phyloP scores from a whole-genome alignment of 2,113 vertebrate species.

The Osmerus mordax region DNA sequence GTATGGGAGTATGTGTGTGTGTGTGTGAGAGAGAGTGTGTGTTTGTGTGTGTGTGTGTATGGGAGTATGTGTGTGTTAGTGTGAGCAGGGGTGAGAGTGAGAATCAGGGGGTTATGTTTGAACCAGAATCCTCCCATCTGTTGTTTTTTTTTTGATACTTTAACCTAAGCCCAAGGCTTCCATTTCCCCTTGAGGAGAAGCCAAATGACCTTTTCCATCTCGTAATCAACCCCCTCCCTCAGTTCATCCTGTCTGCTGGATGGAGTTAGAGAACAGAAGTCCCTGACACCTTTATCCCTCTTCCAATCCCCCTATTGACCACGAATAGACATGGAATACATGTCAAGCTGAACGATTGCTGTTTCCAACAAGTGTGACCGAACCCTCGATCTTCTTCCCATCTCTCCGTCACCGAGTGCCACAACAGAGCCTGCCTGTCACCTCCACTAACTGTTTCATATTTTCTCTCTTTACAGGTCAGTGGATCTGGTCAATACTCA shows the following conservation, averaged over 20 bases:
- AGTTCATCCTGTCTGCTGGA: conserved; percentile 30
- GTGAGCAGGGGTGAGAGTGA: conserved; percentile 3
- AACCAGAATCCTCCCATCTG: too few species aligned
- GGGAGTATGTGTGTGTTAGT: conserved; percentile 6
- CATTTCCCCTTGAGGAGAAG: background rate
- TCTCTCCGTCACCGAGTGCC: conserved; percentile 25
- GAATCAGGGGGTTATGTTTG: background rate
- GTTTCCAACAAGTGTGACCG: conserved; percentile 17
- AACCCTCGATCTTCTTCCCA: background rate
- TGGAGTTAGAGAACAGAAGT: conserved; percentile 22
- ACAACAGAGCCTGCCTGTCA: conserved; percentile 44
- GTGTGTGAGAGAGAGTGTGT: conserved; percentile 1
- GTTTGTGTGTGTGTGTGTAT: conserved; percentile 6
- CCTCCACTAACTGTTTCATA: conserved; percentile 48
- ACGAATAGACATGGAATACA: conserved; percentile 42
- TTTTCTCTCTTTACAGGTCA: conserved; percentile 34
- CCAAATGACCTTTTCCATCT: background rate
- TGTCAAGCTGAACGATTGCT: conserved; percentile 49
- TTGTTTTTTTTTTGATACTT: background rate
- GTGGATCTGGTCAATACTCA: conserved; percentile 41
- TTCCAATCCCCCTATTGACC: conserved; percentile 48
- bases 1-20: too few species aligned
- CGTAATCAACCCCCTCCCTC: conserved; percentile 4
- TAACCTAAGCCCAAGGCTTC: background rate
- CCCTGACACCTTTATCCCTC: conserved; percentile 39